Base-by-base conservation (phyloP, 1,140 invertebrate genomes). In the Sycobia sp. region DNA sequence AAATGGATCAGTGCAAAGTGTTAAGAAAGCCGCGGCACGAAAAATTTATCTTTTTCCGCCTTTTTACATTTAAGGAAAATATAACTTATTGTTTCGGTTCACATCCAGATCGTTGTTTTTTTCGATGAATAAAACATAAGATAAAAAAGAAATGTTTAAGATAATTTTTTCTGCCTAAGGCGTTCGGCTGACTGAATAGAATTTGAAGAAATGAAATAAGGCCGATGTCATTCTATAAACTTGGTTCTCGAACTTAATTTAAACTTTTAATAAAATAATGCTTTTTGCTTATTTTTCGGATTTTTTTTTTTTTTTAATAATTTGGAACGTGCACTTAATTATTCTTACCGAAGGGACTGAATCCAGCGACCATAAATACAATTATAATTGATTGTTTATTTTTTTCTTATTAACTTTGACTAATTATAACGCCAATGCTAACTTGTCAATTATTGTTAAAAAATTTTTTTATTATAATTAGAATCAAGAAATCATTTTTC, bases 1-100 rank as follows among this genome's bases (percentile, higher is more conserved):
- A 78, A 76, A 73, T 63, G 66, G 59, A 72, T 67, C 53, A 60
- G 54, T 63, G 53, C 53, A 57, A 49, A 57, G 61, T 50, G 55
- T 22, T 7, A 1, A 23, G 13, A 38, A 2, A n/a, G 20, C 44
- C 59, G 32, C 3, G 41, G 41, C 16, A 9, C 22, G 36, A 50
- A 13, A 27, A 29, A 46, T 20, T 50, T 50, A 9, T 29, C 29
- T 50, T n/a, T 18, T 1, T 43, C 3, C 3, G 18, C 8, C 7
- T 22, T 23, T 25, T 46, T 13, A 18, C 22, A 4, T 8, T 49
- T 39, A n/a, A 39, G 7, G 36, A n/a, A n/a, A n/a, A n/a, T n/a
- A n/a, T n/a, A n/a, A n/a, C n/a, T n/a, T n/a, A n/a, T n/a, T 39
- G 7, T n/a, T 4, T 11, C 36, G 3, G 14, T 39, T 39, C 14